Conservation (phyloP, 2,113 vertebrate species). For the Plecturocebus donacophilus region DNA sequence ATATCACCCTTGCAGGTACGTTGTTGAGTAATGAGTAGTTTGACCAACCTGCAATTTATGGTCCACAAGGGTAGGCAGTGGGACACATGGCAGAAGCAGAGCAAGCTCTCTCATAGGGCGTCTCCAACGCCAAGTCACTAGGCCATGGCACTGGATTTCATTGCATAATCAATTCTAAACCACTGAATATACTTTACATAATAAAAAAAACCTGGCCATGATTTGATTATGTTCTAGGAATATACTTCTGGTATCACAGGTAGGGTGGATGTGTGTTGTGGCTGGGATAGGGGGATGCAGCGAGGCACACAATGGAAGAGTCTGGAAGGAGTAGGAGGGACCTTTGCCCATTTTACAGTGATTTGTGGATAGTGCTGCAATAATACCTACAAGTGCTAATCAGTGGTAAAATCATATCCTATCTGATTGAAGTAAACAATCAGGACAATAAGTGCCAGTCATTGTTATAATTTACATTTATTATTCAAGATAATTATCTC, state of each 20-base stretch:
- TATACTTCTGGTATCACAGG: background rate
- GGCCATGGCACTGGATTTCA: background rate
- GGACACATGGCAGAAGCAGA: background rate
- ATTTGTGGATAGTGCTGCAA: background rate
- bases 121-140: background rate
- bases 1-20: background rate
- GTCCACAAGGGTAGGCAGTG: fast-evolving
- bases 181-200: fast-evolving
- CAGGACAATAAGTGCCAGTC: background rate
- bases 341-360: background rate
- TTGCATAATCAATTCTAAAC: background rate
- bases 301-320: background rate
- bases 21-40: background rate
- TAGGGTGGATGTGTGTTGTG: too few relatives aligned
- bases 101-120: background rate
- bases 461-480: background rate
- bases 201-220: background rate
- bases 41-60: fast-evolving
- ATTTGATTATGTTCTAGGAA: background rate
- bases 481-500: background rate
- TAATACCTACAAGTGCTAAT: too few relatives aligned
- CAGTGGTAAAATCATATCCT: background rate
- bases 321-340: background rate
- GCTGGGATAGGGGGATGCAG: fast-evolving
- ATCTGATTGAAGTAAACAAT: background rate